Evolutionary conservation across 2,888 invertebrate species (phyloP), one percentile per base, ranked within the genome.

Genomic region (Baccha elongata): DNA sequence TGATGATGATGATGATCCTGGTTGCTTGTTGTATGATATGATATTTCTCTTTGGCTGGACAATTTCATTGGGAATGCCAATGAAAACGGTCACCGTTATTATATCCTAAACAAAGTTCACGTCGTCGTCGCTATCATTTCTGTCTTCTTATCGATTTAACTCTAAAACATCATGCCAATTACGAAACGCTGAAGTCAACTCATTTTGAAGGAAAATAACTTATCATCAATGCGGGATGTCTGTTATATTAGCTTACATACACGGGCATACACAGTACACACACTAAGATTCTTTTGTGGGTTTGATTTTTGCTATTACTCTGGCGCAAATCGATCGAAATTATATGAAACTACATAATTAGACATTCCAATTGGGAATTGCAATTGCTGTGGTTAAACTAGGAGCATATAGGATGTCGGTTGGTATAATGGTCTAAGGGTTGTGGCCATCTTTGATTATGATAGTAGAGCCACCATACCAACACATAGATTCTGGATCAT

Each of bases 341-440:
- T 72, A 83, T 83, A 78, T 83, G 78, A 83, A 83, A 76, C 83
- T 76, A n/a, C n/a, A n/a, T n/a, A 76, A 83, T 78, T 76, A 83
- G 78, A 81, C 83, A 64, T 83, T 35, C 76, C 73, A 21, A 32
- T 50, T 42, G 58, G 58, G 58, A 64, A 69, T 62, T 26, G 17
- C 26, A 23, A 32, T 42, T 48, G 32, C 52, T 67, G 23, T 35
- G 55, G 55, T 69, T 58, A 32, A 21, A 29, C 32, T 23, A 21
- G 1, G 40, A 23, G 7, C 26, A 42, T 26, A 44, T 17, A 29
- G 15, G 26, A 21, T 13, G 55, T 55, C 37, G 42, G n/a, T 60
- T 44, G 44, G 58, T 60, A 26, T 42, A n/a, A 35, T n/a, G 35
- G 11, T n/a, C 44, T 42, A 60, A 17, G 42, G 42, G 40, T 44